Percentiles rank a stretch among this genome's conserved stretches.
phyloP scores from a whole-genome alignment of 2,888 invertebrate genomes.

The Notocelia uddmanniana region DNA sequence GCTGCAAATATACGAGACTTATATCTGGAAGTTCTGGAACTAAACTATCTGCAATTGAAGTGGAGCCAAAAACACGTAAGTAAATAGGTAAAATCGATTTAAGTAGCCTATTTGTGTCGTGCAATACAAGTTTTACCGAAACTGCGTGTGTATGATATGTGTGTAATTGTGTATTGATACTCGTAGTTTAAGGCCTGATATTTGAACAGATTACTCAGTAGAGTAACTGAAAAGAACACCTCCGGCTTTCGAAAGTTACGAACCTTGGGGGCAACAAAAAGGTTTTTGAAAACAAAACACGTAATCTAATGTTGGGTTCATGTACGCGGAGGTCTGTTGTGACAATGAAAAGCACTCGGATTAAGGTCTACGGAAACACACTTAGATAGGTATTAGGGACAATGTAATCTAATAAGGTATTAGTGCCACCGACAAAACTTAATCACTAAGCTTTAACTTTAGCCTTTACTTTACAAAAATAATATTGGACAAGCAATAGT shows the following conservation, averaged over 20 bases:
- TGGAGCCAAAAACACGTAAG: no score
- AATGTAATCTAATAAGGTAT: conserved; percentile 16
- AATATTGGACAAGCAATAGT: background rate
- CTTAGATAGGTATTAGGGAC: conserved; percentile 18
- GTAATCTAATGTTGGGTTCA: conserved; percentile 42
- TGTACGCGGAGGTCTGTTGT: conserved; percentile 22
- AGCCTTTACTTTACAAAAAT: conserved; percentile 6
- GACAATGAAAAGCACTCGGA: conserved; percentile 41
- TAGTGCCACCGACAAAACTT: conserved; percentile 17
- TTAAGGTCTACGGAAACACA: conserved; percentile 21
- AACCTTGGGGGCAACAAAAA: conserved; percentile 20
- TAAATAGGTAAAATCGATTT: no score
- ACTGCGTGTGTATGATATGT: background rate
- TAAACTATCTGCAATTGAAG: no score
- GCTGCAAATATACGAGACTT: no score
- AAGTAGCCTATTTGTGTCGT: no score
- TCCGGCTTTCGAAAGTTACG: conserved; percentile 17
- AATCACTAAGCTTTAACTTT: background rate
- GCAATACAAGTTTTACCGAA: background rate
- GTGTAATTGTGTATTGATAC: background rate
- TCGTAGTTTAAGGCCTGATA: background rate
- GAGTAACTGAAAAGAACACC: background rate
- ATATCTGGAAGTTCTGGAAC: no score
- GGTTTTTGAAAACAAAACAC: conserved; percentile 35
- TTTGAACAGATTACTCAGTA: background rate